phyloP scores from a whole-genome alignment of 2,888 invertebrate species.

The Hirtodrosophila histrioides region DNA sequence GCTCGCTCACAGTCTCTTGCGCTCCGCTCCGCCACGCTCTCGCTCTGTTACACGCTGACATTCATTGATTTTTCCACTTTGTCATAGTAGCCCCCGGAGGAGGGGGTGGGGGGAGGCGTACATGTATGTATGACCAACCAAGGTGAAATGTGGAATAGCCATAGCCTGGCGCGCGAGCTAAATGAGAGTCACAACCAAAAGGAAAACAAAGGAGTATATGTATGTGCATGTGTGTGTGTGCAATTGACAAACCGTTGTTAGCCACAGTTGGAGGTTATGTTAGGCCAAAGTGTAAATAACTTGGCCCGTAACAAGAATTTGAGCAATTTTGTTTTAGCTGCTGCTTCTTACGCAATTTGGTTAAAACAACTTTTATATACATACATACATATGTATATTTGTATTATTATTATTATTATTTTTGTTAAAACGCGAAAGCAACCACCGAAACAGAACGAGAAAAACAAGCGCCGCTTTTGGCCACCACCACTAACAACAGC shows the following conservation, averaged over 20 bases:
- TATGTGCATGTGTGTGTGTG: slow-evolving; percentile 37
- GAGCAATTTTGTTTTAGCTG: slow-evolving; percentile 10
- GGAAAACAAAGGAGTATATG: slow-evolving; percentile 56
- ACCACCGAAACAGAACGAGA: slow-evolving; percentile 47
- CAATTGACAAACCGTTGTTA: slow-evolving; percentile 42
- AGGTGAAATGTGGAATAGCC: slow-evolving; percentile 35
- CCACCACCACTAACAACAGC: slow-evolving; percentile 40
- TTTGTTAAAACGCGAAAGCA: slow-evolving; percentile 28
- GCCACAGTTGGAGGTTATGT: slow-evolving; percentile 47
- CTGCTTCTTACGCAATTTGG: slow-evolving; percentile 40
- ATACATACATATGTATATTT: no score
- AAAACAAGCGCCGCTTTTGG: slow-evolving; percentile 38
- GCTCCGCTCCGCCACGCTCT: slow-evolving; percentile 31
- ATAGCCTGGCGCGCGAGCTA: slow-evolving; percentile 11
- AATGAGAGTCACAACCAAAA: slow-evolving; percentile 28
- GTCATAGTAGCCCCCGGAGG: slow-evolving; percentile 20
- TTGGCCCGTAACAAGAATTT: slow-evolving; percentile 14
- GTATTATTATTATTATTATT: slow-evolving; percentile 2
- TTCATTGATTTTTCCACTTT: slow-evolving; percentile 81
- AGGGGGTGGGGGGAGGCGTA: not conserved
- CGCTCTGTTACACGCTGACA: slow-evolving; percentile 54
- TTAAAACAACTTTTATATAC: slow-evolving; percentile 25
- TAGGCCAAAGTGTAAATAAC: slow-evolving; percentile 48
- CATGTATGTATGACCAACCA: slow-evolving; percentile 22
- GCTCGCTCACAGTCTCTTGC: slow-evolving; percentile 16